Evolutionary conservation across 2,797 vertebrate genomes (phyloP).

Genomic region (Leptatherina wallacei): DNA sequence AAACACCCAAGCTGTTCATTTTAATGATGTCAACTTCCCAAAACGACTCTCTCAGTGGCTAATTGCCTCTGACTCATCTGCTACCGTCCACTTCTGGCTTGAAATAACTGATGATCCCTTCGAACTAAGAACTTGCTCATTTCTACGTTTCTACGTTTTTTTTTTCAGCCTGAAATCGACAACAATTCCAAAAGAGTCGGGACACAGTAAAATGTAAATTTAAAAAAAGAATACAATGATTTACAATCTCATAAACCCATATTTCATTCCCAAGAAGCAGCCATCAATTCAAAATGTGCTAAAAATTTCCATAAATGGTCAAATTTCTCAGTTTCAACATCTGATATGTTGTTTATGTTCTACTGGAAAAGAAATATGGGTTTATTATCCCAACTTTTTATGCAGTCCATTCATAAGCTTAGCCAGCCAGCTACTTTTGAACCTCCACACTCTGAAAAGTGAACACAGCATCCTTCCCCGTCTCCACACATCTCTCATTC

Average conservation of each 20-base stretch:
- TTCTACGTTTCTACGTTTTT: too few species aligned
- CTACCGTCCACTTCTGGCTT: constrained; percentile 11
- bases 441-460: not conserved
- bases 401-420: not conserved
- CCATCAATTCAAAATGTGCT: too few species aligned
- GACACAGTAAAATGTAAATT: too few species aligned
- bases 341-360: too few species aligned
- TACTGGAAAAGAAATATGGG: too few species aligned
- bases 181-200: too few species aligned
- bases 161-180: too few species aligned
- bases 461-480: not conserved
- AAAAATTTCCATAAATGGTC: too few species aligned
- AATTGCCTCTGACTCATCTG: not conserved
- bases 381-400: not conserved
- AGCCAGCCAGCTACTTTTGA: not conserved
- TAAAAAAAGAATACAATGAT: too few species aligned
- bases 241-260: too few species aligned
- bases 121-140: not conserved
- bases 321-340: too few species aligned
- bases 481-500: not conserved
- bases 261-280: too few species aligned
- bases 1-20: constrained; percentile 44
- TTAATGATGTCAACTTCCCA: constrained; percentile 47
- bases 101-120: constrained; percentile 3
- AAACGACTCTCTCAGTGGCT: constrained; percentile 32